A percentile compares a stretch with the other conserved stretches of the same genome.
Evolutionary conservation across 2,113 vertebrate species (phyloP).

Genomic region (Pelecanoides urinatrix): DNA sequence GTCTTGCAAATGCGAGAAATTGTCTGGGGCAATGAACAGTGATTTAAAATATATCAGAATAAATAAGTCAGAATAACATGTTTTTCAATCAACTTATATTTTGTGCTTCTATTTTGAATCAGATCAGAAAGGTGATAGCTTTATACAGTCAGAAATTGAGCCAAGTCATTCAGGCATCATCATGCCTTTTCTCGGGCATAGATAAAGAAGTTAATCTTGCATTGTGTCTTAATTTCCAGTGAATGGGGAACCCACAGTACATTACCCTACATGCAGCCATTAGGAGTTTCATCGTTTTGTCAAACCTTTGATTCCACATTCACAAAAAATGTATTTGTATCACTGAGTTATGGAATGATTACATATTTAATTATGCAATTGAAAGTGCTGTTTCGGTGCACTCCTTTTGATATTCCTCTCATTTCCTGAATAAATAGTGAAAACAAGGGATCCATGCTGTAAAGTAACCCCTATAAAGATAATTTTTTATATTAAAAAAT

Average conservation of each 20-base stretch:
- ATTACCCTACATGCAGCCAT: neutral
- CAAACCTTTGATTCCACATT: neutral
- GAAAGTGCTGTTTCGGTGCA: neutral
- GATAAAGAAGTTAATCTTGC: neutral
- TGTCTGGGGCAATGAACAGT: neutral
- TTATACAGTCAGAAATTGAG: neutral
- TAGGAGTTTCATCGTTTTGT: neutral
- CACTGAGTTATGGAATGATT: neutral
- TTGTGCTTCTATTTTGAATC: neutral
- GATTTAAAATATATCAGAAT: slow-evolving; percentile 13
- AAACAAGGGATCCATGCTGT: neutral
- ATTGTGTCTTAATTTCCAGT: neutral
- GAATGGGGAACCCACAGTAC: neutral
- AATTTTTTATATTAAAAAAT: slow-evolving; percentile 47
- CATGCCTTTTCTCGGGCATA: neutral
- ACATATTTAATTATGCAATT: neutral
- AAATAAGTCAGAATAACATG: neutral
- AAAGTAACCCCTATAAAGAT: slow-evolving; percentile 43
- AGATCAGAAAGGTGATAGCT: neutral
- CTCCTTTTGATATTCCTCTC: neutral
- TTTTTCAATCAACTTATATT: neutral
- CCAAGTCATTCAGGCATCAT: neutral
- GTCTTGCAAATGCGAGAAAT: neutral
- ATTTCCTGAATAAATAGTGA: neutral
- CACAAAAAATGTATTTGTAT: neutral